Evolutionary conservation across 2,113 vertebrate species (phyloP).

Genomic region (Gymnorhina tibicen): DNA sequence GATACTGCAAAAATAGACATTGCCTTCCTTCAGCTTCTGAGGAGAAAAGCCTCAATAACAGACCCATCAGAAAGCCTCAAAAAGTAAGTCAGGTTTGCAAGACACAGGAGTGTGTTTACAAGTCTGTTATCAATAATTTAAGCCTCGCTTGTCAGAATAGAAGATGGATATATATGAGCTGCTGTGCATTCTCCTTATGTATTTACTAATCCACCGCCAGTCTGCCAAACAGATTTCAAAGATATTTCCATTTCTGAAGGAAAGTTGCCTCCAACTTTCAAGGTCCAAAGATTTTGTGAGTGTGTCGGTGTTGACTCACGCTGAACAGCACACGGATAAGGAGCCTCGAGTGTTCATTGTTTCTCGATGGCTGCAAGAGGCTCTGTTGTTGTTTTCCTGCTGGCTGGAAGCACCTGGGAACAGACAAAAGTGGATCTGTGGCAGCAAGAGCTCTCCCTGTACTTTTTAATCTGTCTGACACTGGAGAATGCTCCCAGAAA

Average conservation of each 20-base stretch:
- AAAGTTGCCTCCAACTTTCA: conserved; percentile 5
- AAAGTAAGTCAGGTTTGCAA: background rate
- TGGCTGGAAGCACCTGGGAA: background rate
- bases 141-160: background rate
- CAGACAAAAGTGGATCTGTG: background rate
- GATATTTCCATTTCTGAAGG: conserved; percentile 4
- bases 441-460: background rate
- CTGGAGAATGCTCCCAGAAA: background rate
- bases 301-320: background rate
- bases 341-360: background rate
- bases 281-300: background rate
- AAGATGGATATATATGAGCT: background rate
- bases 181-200: background rate
- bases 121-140: conserved; percentile 29
- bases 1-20: background rate
- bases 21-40: background rate
- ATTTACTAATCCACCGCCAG: background rate
- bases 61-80: background rate
- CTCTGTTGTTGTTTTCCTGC: background rate
- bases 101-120: background rate
- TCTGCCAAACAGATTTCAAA: background rate
- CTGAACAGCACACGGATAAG: background rate
- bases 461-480: background rate
- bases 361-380: background rate
- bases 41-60: background rate